These are phyloP conservation scores for Phortica okadai DNA, from an alignment of 2,888 invertebrate species.

Conservation along the genomic window DNA sequence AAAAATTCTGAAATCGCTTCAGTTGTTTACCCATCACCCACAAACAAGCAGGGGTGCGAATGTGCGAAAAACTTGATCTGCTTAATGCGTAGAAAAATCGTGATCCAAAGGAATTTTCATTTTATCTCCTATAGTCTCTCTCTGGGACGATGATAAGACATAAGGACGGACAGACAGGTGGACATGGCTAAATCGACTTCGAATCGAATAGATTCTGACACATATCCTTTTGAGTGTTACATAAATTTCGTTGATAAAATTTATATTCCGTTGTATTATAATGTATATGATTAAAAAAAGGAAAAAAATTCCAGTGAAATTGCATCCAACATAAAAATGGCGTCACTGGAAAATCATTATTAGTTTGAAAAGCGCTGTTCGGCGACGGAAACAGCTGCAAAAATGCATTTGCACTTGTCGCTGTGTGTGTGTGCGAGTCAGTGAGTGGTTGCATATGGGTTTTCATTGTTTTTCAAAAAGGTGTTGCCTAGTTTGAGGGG, in stretches of 20 bases:
- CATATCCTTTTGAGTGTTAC: too few species aligned
- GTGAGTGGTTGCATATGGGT: not conserved
- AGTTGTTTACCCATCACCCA: too few species aligned
- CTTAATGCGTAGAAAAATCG: too few species aligned
- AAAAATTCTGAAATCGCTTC: not conserved
- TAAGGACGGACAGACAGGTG: too few species aligned
- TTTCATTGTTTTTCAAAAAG: not conserved
- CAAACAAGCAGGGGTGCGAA: too few species aligned
- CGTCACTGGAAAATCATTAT: constrained; percentile 2
- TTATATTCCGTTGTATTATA: not conserved
- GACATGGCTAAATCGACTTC: not conserved
- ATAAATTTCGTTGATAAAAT: too few species aligned
- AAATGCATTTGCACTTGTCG: not conserved
- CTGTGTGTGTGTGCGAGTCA: not conserved
- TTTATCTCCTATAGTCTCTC: too few species aligned
- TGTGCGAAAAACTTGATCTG: too few species aligned
- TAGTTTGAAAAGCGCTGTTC: constrained; percentile 22
- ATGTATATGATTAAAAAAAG: not conserved
- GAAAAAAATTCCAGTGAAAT: constrained; percentile 16
- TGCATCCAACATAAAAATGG: constrained; percentile 21
- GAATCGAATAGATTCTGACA: too few species aligned
- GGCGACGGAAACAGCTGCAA: not conserved
- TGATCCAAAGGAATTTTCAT: too few species aligned
- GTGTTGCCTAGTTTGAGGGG: not conserved
- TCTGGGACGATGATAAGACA: too few species aligned